Base-by-base conservation (phyloP, 2,113 vertebrate species). In the Xiphophorus maculatus region DNA sequence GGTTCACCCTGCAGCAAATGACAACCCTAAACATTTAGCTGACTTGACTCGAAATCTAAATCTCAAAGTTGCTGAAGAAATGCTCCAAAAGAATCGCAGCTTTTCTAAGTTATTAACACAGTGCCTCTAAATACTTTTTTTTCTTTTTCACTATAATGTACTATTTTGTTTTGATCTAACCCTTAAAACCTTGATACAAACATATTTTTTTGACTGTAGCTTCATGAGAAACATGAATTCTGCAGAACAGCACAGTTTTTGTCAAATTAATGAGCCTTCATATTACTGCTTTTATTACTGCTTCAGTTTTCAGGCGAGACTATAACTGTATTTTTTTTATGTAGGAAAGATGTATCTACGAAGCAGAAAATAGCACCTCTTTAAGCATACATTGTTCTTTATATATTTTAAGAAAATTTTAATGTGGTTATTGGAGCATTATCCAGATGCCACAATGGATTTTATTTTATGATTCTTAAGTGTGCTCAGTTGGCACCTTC, bases 231-330 rank as follows among this genome's bases (percentile, higher is more conserved):
- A 48, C 17, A 7, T 19, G 25, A 58, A 58, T 25, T 8, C 25
- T n/a, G 3, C 19, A 1, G 44, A 17, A 19, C 1, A 5, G 5
- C 44, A 48, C 44, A 19, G 44, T 19, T 17, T 17, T 48, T 19
- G 17, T 48, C 44, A 17, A 17, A 19, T 17, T 44, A 48, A 48
- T 48, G 44, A 17, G 44, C 44, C 44, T 17, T 48, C 44, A 48
- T 5, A 48, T 48, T 17, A 19, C 35, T 72, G 65, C 51, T 89
- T 33, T 65, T 65, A 80, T 71, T 72, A 14, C 25, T 29, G 32
- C 5, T 75, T 63, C 58, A 37, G 48, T 69, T 66, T 64, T 74
- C 73, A 87, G 85, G 71, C 76, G 3, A 58, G 51, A 58, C 83
- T 82, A 40, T 61, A 1, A 35, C 27, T 35, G 17, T 60, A 25